Base-by-base conservation (phyloP, 2,888 invertebrate species). In the Latrodectus hesperus region DNA sequence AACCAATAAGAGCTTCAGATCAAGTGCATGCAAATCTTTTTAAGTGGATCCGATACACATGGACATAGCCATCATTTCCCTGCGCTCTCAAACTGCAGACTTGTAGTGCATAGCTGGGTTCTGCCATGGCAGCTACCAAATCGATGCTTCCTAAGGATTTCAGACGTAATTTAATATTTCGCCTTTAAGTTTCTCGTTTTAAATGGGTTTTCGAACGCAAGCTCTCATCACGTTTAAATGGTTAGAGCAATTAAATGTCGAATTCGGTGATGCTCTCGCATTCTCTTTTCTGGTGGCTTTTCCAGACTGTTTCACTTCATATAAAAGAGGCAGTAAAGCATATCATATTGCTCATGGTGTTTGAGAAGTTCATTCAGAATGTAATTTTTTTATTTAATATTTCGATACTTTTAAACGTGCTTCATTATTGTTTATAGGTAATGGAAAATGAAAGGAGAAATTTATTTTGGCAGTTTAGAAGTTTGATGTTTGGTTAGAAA, bases 201-300 rank as follows among this genome's bases (percentile, higher is more conserved):
- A 60, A 60, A 60, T n/a, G 60, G n/a, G 60, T n/a, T 60, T 60
- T 60, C n/a, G 60, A n/a, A 60, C 60, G 60, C n/a, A 60, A 60
- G n/a, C 60, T 60, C 60, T 12, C 60, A n/a, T n/a, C 60, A 60
- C 38, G 38, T 38, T 38, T 68, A n/a, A 38, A 68, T 38, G 38
- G 38, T 12, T 9, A 68, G 9, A n/a, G 68, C 68, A 3, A 38
- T 68, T 26, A n/a, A 22, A 68, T 68, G 38, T 16, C 26, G 9
- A 68, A 26, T 68, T 68, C 12, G 38, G 38, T 6, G 38, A 38
- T 38, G 38, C 38, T 6, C 4, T 4, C 6, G 38, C 38, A 4
- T 38, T 38, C 6, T 38, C 38, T 38, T 38, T 38, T 38, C 38
- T 38, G 38, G 38, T 38, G 38, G 4, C 38, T 38, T 38, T 38